A percentile compares a stretch with the other conserved stretches of the same genome.
These are phyloP conservation scores for Bombyx mandarina DNA, from an alignment of 1,140 invertebrate species.

Conservation along the genomic window DNA sequence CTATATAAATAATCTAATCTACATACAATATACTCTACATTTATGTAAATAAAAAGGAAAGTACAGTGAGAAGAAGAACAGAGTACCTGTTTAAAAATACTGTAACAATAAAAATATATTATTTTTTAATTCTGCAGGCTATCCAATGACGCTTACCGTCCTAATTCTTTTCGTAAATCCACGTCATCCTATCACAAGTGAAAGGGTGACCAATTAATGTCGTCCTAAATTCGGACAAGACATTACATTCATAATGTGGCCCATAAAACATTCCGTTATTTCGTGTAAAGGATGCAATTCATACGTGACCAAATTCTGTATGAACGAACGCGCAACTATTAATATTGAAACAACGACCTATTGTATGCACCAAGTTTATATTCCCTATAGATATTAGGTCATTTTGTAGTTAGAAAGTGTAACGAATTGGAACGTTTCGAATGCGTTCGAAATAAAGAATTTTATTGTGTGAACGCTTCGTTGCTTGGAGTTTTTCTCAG, in stretches of 20 bases:
- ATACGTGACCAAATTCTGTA: constrained; percentile 36
- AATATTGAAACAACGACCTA: constrained; percentile 31
- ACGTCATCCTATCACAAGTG: constrained; percentile 12
- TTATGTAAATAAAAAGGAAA: too few species aligned
- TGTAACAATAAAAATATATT: too few species aligned
- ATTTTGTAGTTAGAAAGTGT: constrained; percentile 41
- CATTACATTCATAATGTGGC: constrained; percentile 23
- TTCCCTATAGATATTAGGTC: constrained; percentile 27
- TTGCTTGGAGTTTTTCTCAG: too few species aligned
- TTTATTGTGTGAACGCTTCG: too few species aligned
- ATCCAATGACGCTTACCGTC: too few species aligned
- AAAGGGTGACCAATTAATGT: constrained; percentile 27
- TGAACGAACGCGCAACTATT: constrained; percentile 17
- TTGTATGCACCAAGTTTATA: constrained; percentile 26
- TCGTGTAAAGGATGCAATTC: constrained; percentile 37
- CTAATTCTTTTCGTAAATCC: too few species aligned
- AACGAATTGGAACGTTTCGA: constrained; percentile 12
- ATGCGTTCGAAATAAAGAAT: too few species aligned
- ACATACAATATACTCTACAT: too few species aligned
- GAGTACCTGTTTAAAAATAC: too few species aligned
- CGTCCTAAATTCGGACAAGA: constrained; percentile 14
- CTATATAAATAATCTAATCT: too few species aligned
- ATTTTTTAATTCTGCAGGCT: too few species aligned
- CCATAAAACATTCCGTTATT: constrained; percentile 38
- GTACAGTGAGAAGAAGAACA: too few species aligned